phyloP scores from a whole-genome alignment of 2,888 invertebrate genomes.

The Mellilla xanthometata region DNA sequence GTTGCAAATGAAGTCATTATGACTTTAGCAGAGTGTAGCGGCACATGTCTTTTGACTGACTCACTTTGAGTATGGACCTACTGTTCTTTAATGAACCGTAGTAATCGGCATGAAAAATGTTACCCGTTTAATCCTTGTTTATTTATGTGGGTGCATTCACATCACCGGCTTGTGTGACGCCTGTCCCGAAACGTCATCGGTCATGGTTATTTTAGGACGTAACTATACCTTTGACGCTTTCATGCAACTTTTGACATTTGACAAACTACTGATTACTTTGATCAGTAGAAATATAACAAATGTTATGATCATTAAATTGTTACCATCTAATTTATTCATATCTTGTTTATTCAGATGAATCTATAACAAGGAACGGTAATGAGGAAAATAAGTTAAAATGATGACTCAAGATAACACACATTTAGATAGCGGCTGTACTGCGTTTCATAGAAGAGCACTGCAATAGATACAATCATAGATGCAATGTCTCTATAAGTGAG shows the following conservation, averaged over 20 bases:
- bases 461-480: constrained; percentile 10
- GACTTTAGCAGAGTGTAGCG: constrained; percentile 13
- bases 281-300: too few species aligned
- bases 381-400: constrained; percentile 6
- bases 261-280: too few species aligned
- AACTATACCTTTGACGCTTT: constrained; percentile 36
- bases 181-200: constrained; percentile 60
- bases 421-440: constrained; percentile 4
- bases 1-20: constrained; percentile 25
- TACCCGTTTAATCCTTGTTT: constrained; percentile 51
- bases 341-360: too few species aligned
- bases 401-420: constrained; percentile 1
- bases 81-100: constrained; percentile 42
- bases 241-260: too few species aligned
- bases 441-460: constrained; percentile 4
- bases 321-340: too few species aligned
- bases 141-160: constrained; percentile 43
- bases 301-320: too few species aligned
- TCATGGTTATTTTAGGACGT: constrained; percentile 69
- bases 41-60: constrained; percentile 16
- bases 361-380: not conserved
- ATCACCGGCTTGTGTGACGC: constrained; percentile 58
- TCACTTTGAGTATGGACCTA: constrained; percentile 17
- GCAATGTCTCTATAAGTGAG: constrained; percentile 8
- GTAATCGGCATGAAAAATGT: constrained; percentile 52